These are phyloP conservation scores for Microcebus murinus DNA, from an alignment of 2,113 vertebrate genomes.

Conservation along the genomic window DNA sequence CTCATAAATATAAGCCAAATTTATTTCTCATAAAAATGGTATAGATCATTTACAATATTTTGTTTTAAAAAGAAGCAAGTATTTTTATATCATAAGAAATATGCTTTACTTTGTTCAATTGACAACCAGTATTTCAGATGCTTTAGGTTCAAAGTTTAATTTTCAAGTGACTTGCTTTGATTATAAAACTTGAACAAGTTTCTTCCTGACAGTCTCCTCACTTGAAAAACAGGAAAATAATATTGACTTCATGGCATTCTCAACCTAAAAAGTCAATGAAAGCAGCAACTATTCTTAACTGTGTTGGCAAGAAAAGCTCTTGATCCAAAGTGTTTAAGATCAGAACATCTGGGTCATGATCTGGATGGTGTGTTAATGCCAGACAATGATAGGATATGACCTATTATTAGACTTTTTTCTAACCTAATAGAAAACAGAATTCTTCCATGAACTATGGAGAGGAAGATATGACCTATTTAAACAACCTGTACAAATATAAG, in stretches of 20 bases:
- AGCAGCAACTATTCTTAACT: not conserved
- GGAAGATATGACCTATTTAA: not conserved
- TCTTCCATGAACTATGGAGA: not conserved
- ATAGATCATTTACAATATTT: not conserved
- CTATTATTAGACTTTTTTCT: not conserved
- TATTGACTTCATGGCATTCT: not conserved
- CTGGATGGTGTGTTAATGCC: not conserved
- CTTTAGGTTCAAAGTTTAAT: slow-evolving; percentile 33
- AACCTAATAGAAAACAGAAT: not conserved
- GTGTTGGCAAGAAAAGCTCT: not conserved
- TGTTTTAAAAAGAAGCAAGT: not conserved
- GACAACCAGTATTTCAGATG: not conserved
- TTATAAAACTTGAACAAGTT: not conserved
- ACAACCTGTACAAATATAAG: not conserved
- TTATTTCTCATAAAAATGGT: not conserved
- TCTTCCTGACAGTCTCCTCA: not conserved
- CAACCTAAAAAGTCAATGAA: not conserved
- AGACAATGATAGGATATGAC: not conserved
- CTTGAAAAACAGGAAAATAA: slow-evolving; percentile 44
- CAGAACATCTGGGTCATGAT: slow-evolving; percentile 29
- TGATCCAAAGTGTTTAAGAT: slow-evolving; percentile 21
- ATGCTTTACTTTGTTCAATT: not conserved
- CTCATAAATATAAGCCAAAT: not conserved
- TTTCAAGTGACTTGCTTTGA: slow-evolving; percentile 46
- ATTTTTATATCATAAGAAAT: not conserved